Conservation (phyloP, 2,113 vertebrate species). For the Triplophysa siluroides region DNA sequence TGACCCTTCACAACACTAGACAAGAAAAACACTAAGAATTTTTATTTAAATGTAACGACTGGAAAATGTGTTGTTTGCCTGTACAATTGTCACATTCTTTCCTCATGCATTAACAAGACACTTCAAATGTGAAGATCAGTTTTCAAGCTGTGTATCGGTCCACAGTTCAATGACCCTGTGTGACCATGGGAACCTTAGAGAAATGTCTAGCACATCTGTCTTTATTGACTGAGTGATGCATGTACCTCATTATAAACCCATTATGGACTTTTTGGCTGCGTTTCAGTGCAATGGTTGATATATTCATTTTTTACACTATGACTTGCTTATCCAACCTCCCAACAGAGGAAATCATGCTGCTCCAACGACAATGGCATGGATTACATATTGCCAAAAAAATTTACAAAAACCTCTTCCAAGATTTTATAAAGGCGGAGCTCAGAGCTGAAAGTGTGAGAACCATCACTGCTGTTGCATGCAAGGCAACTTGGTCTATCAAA, state of each 20-base stretch:
- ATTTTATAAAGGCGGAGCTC: slow-evolving; percentile 29
- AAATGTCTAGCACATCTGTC: neutral
- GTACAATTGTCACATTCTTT: neutral
- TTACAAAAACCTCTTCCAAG: slow-evolving; percentile 33
- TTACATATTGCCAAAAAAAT: slow-evolving; percentile 31
- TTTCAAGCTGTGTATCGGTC: neutral
- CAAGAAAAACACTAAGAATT: neutral
- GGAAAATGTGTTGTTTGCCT: neutral
- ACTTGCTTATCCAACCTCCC: neutral
- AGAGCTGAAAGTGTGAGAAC: slow-evolving; percentile 44
- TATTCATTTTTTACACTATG: neutral
- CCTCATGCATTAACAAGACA: neutral
- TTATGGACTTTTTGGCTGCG: neutral
- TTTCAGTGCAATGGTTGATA: slow-evolving; percentile 6
- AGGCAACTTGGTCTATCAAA: neutral
- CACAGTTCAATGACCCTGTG: neutral
- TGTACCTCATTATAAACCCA: neutral
- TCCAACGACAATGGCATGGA: slow-evolving; percentile 28
- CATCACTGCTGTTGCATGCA: slow-evolving; percentile 11
- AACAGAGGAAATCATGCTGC: slow-evolving; percentile 9
- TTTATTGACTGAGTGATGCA: neutral
- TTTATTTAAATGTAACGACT: neutral
- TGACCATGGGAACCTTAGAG: neutral
- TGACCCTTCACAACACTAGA: neutral
- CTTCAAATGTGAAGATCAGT: neutral